These are phyloP conservation scores for Halyomorpha halys DNA, from an alignment of 1,140 invertebrate species.

Conservation along the genomic window DNA sequence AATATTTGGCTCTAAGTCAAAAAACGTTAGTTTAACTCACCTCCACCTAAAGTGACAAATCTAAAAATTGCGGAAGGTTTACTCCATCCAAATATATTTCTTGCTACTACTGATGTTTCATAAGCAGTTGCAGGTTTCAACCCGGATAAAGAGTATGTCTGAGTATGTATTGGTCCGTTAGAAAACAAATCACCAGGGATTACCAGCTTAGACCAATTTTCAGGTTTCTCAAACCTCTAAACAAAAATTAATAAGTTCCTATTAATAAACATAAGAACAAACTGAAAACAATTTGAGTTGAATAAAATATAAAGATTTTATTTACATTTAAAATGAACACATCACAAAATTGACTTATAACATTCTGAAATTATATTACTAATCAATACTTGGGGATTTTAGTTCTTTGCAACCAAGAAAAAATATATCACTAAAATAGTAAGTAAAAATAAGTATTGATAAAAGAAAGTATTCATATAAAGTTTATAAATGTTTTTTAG, in stretches of 20 bases:
- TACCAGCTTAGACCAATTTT: slow-evolving; percentile 50
- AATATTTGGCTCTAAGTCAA: too few relatives aligned
- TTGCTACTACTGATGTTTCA: slow-evolving; percentile 54
- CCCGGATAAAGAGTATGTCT: slow-evolving; percentile 53
- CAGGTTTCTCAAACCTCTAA: slow-evolving; percentile 28
- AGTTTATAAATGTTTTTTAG: too few relatives aligned
- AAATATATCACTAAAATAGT: too few relatives aligned
- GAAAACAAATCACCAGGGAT: slow-evolving; percentile 49
- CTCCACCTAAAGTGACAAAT: slow-evolving; percentile 52
- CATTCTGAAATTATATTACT: too few relatives aligned
- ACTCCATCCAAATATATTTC: slow-evolving; percentile 61
- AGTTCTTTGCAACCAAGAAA: too few relatives aligned
- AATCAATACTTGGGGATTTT: too few relatives aligned
- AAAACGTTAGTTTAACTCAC: slow-evolving; percentile 36
- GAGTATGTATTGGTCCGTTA: slow-evolving; percentile 51
- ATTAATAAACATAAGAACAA: neutral
- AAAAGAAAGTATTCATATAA: too few relatives aligned
- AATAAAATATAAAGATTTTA: neutral
- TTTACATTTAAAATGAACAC: too few relatives aligned
- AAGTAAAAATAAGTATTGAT: too few relatives aligned
- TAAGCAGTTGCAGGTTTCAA: slow-evolving; percentile 53
- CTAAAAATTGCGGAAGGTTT: slow-evolving; percentile 49
- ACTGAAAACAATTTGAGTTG: neutral
- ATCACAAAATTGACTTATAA: too few relatives aligned
- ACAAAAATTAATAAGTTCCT: neutral